Evolutionary conservation across 2,888 invertebrate species (phyloP).

Genomic region (Drosophila koepferae): DNA sequence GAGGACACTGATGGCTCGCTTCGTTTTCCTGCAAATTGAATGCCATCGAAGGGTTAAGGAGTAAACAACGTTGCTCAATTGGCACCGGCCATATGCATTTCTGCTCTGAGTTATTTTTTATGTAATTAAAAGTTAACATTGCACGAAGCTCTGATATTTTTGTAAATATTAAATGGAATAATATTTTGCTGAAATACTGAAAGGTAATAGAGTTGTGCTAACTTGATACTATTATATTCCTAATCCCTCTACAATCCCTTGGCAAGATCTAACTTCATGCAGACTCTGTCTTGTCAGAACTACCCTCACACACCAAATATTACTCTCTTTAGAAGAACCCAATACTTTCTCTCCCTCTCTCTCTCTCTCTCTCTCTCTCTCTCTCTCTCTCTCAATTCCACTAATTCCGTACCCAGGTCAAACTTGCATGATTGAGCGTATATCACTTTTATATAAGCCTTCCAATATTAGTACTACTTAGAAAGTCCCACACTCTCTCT

Average conservation of each 20-base stretch:
- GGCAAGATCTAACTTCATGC: neutral
- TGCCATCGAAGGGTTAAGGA: slow-evolving; percentile 19
- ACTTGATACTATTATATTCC: too few species aligned
- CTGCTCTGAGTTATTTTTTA: neutral
- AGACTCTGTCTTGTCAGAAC: neutral
- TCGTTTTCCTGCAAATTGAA: slow-evolving; percentile 27
- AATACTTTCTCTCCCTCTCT: neutral
- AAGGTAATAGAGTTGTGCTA: neutral
- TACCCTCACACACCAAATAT: neutral
- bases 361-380: neutral
- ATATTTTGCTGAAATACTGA: neutral
- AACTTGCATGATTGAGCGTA: neutral
- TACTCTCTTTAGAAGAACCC: too few species aligned
- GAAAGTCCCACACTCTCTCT: too few species aligned
- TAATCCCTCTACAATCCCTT: too few species aligned
- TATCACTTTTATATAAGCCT: too few species aligned
- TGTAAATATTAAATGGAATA: neutral
- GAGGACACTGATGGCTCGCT: slow-evolving; percentile 41
- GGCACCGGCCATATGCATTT: slow-evolving; percentile 1
- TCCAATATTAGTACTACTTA: too few species aligned
- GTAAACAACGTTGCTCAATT: slow-evolving; percentile 14
- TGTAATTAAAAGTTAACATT: slow-evolving; percentile 3
- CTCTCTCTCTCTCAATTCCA: neutral
- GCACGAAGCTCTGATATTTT: neutral
- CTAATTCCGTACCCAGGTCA: neutral